Conservation (phyloP, 2,797 vertebrate species). For the Protonibea diacanthus region DNA sequence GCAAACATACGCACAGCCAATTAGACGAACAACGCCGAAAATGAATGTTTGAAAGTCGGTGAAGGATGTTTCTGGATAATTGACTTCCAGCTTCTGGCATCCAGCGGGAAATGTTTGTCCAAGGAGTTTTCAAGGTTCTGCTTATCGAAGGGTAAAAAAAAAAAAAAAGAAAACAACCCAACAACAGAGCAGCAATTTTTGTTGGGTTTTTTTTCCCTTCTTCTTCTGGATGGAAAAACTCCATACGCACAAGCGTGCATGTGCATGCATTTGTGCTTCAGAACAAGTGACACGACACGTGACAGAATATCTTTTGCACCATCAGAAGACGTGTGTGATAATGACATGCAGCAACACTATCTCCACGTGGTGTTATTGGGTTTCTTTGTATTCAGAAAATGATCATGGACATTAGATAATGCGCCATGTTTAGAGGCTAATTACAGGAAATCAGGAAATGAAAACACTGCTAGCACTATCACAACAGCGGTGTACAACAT, state of each 20-base stretch:
- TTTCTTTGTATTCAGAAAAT: not conserved
- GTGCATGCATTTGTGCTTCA: not conserved
- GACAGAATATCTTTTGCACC: too few relatives aligned
- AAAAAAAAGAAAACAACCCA: not conserved
- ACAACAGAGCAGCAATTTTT: not conserved
- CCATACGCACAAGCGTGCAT: not conserved
- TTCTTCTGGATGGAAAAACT: not conserved
- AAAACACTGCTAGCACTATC: not conserved
- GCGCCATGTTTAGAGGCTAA: not conserved
- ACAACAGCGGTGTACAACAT: not conserved
- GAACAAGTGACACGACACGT: not conserved
- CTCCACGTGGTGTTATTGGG: not conserved
- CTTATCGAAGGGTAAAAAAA: slow-evolving; percentile 49
- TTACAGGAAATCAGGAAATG: not conserved
- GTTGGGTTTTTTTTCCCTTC: not conserved
- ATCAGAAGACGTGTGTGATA: not conserved
- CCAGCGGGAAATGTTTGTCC: slow-evolving; percentile 33
- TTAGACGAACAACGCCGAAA: slow-evolving; percentile 26
- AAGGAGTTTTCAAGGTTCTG: slow-evolving; percentile 66
- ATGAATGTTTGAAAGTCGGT: slow-evolving; percentile 33
- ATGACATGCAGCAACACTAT: not conserved
- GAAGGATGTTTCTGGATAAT: slow-evolving; percentile 45
- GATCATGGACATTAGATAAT: not conserved
- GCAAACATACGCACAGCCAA: slow-evolving; percentile 28
- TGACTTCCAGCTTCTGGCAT: slow-evolving; percentile 27